phyloP scores from a whole-genome alignment of 1,140 invertebrate species.

The Ostrea denselamellosa region DNA sequence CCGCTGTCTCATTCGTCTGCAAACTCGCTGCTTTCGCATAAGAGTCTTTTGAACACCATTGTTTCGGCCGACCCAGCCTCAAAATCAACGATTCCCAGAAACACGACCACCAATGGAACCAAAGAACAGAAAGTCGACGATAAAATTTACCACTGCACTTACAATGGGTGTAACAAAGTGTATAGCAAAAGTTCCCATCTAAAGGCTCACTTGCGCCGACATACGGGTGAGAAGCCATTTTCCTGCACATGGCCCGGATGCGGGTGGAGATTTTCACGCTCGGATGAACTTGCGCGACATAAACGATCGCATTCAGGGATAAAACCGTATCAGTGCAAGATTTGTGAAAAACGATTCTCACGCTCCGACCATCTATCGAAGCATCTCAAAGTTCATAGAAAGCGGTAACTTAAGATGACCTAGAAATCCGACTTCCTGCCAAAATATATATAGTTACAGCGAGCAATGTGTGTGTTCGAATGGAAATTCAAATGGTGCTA shows the following conservation, averaged over 20 bases:
- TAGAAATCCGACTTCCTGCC: constrained; percentile 23
- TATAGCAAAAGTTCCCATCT: constrained; percentile 96
- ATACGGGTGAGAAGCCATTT: constrained; percentile 97
- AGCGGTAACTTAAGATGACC: constrained; percentile 57
- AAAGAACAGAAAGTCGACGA: constrained; percentile 71
- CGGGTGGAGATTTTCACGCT: constrained; percentile 94
- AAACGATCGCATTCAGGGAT: constrained; percentile 83
- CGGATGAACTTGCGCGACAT: constrained; percentile 92
- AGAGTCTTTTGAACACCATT: constrained; percentile 60
- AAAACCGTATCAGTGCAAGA: constrained; percentile 79
- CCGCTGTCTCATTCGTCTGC: constrained; percentile 46
- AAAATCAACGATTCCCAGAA: constrained; percentile 53
- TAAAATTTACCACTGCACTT: constrained; percentile 84
- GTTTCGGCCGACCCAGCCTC: neutral
- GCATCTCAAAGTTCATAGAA: constrained; percentile 89
- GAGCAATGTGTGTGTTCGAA: constrained; percentile 6
- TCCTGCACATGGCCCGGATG: constrained; percentile 94
- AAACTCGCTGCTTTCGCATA: constrained; percentile 64
- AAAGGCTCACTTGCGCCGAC: constrained; percentile 94
- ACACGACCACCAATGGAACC: neutral
- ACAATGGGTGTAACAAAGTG: constrained; percentile 83
- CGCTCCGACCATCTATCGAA: constrained; percentile 85
- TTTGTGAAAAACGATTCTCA: constrained; percentile 89
- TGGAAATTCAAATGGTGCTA: constrained; percentile 14
- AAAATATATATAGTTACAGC: constrained; percentile 20